Evolutionary conservation across 2,113 vertebrate species (phyloP).

Genomic region (Corydoras sp.): DNA sequence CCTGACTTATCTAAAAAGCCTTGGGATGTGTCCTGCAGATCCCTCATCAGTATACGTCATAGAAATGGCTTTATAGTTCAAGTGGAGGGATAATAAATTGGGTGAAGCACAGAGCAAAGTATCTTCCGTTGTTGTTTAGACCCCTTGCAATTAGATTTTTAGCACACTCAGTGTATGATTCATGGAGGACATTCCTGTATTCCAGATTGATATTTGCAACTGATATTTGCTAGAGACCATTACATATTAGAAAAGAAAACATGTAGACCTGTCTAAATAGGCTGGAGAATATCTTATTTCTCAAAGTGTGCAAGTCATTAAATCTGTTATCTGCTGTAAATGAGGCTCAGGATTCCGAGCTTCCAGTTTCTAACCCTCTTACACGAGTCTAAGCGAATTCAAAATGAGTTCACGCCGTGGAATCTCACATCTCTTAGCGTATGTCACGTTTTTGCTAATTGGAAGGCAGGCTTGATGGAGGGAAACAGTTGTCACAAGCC

Average conservation of each 20-base stretch:
- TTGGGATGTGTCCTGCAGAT: slow-evolving; percentile 26
- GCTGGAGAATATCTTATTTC: slow-evolving; percentile 32
- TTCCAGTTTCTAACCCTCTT: slow-evolving; percentile 37
- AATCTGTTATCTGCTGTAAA: slow-evolving; percentile 45
- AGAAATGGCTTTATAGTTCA: slow-evolving; percentile 25
- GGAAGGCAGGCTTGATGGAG: slow-evolving; percentile 42
- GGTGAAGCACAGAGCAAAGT: slow-evolving; percentile 4
- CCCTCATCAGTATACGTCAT: slow-evolving; percentile 18
- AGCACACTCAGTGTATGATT: slow-evolving; percentile 22
- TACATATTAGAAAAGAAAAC: background rate
- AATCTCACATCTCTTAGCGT: slow-evolving; percentile 47
- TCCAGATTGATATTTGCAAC: slow-evolving; percentile 27
- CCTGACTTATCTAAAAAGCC: slow-evolving; percentile 42
- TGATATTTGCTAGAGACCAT: slow-evolving; percentile 22
- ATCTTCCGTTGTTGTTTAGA: background rate
- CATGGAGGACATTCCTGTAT: slow-evolving; percentile 21
- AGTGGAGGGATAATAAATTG: slow-evolving; percentile 8
- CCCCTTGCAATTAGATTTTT: background rate
- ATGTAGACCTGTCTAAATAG: slow-evolving; percentile 42
- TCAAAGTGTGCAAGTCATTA: slow-evolving; percentile 44
- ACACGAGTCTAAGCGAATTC: slow-evolving; percentile 43
- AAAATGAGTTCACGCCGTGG: slow-evolving; percentile 47
- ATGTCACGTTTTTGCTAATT: slow-evolving; percentile 46
- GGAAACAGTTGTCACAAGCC: slow-evolving; percentile 39
- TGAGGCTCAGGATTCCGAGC: slow-evolving; percentile 40